A percentile compares a stretch with the other conserved stretches of the same genome.
Conservation (phyloP, 2,888 invertebrate species). For the Octodonta nipae region DNA sequence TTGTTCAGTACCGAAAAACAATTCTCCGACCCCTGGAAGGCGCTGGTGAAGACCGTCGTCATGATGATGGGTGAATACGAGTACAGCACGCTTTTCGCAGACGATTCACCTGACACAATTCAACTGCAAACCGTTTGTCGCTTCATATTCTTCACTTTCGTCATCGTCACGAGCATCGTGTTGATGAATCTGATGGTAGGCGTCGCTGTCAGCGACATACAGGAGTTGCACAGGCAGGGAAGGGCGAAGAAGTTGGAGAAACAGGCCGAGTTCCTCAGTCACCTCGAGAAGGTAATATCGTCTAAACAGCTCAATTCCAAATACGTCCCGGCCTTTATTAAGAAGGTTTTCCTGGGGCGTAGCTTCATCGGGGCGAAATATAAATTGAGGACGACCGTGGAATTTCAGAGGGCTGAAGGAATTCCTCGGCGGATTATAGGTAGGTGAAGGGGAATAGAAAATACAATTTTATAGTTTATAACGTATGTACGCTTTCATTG, state of each 20-base stretch:
- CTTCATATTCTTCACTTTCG: conserved; percentile 39
- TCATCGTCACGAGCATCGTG: conserved; percentile 41
- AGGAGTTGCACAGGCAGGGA: conserved; percentile 27
- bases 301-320: conserved; percentile 17
- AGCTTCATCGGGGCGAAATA: conserved; percentile 14
- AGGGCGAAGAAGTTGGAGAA: conserved; percentile 29
- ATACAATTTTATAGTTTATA: too few relatives aligned
- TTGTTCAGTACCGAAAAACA: conserved; percentile 36
- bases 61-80: conserved; percentile 48
- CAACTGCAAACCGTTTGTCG: conserved; percentile 24
- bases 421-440: conserved; percentile 23
- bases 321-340: conserved; percentile 15
- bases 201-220: conserved; percentile 43
- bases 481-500: too few relatives aligned
- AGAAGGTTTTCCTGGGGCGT: conserved; percentile 10
- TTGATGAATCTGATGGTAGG: conserved; percentile 44
- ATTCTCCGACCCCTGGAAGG: conserved; percentile 33
- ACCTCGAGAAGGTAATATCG: conserved; percentile 29
- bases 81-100: conserved; percentile 34
- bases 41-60: conserved; percentile 40
- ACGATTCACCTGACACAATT: conserved; percentile 12
- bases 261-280: conserved; percentile 31
- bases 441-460: conserved; percentile 6
- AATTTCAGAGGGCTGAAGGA: conserved; percentile 17
- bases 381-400: conserved; percentile 14